Base-by-base conservation (phyloP, 1,140 invertebrate genomes). In the Muscidifurax raptorellus region DNA sequence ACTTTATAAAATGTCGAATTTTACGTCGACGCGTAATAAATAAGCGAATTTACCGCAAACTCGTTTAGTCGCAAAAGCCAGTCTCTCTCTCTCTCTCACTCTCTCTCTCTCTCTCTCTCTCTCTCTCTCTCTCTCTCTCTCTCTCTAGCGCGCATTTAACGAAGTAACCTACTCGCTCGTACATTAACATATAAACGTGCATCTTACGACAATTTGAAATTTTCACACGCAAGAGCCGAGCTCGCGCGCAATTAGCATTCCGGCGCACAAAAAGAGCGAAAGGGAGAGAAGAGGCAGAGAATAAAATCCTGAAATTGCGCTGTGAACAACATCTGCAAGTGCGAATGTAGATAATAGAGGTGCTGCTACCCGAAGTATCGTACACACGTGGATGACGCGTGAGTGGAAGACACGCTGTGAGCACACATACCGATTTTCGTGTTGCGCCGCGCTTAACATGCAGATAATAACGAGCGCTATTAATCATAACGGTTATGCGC, bases 361-460 rank as follows among this genome's bases (percentile, higher is more conserved):
- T 52, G 10, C 1, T 52, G 4, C 47, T 52, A 52, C 36, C 18
- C 52, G 25, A 79, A 40, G 15, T 64, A 64, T 32, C n/a, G n/a
- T n/a, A n/a, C n/a, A n/a, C n/a, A 59, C 13, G 52, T 59, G n/a
- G 10, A n/a, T n/a, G n/a, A 3, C 3, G 66, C 3, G 6, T 10
- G 5, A 0, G 13, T 47, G 44, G 44, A 47, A 47, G 44, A 67
- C 52, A 78, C 25, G 40, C 13, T 25, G 25, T 9, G 28, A 67
- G n/a, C 36, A 6, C 22, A 30, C 13, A 40, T 82, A 82, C 80
- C 71, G 81, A 72, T 82, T 82, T 76, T 44, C 59, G 75, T 28
- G 27, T 40, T 74, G 52, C 30, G n/a, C 66, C 32, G 30, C 32
- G 59, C 52, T n/a, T 82, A 66, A 44, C 59, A 44, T 67, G 52